Evolutionary conservation across 2,797 vertebrate species (phyloP).

Genomic region (Buphagus erythrorhynchus): DNA sequence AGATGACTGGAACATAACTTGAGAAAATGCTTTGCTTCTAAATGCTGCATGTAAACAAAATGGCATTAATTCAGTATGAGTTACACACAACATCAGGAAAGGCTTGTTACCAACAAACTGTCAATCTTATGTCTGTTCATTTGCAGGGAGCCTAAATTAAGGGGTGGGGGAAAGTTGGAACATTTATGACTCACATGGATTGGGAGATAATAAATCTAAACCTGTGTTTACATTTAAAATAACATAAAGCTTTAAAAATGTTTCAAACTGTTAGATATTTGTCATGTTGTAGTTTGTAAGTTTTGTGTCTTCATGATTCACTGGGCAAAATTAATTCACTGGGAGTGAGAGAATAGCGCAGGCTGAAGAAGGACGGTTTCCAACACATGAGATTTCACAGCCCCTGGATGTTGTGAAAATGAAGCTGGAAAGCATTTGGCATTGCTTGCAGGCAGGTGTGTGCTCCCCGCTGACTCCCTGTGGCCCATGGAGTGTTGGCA

Average conservation of each 20-base stretch:
- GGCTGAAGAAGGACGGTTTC: background rate
- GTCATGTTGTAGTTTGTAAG: background rate
- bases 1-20: background rate
- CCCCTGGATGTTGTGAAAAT: background rate
- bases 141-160: background rate
- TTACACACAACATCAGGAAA: background rate
- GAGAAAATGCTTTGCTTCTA: slow-evolving; percentile 10
- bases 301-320: background rate
- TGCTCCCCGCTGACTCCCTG: fast-evolving
- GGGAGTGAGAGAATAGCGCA: background rate
- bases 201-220: background rate
- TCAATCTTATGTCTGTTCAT: background rate
- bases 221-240: background rate
- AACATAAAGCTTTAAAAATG: background rate
- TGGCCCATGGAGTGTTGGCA: background rate
- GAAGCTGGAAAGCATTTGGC: background rate
- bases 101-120: background rate
- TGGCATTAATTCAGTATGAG: background rate
- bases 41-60: slow-evolving; percentile 4
- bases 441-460: background rate
- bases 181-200: background rate
- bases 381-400: background rate
- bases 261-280: background rate
- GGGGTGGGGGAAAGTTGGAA: background rate
- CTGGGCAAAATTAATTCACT: background rate